phyloP scores from a whole-genome alignment of 1,140 invertebrate genomes.

The Caenorhabditis inopinata region DNA sequence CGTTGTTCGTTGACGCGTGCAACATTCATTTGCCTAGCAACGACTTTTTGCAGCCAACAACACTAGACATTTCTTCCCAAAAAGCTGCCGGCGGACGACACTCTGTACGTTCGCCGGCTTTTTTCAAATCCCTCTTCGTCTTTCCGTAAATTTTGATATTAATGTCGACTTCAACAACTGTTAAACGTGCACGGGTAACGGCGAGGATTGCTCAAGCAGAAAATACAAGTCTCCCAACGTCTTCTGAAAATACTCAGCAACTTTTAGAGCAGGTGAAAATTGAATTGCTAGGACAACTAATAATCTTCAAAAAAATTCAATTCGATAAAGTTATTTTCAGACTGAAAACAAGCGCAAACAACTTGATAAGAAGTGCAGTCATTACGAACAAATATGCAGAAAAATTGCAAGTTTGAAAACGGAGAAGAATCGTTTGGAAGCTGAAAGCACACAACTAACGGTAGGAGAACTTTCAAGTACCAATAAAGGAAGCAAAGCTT shows the following conservation, averaged over 20 bases:
- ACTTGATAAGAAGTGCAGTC: constrained; percentile 21
- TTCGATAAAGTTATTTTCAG: too few species aligned
- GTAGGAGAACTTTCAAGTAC: neutral
- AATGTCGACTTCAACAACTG: constrained; percentile 6
- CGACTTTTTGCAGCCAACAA: neutral
- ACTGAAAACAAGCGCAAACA: constrained; percentile 15
- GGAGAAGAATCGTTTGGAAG: neutral
- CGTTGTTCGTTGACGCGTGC: neutral
- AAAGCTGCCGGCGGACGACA: neutral
- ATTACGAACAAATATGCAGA: constrained; percentile 10
- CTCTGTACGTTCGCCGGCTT: constrained; percentile 13
- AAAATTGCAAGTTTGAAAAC: neutral
- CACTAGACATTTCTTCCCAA: neutral
- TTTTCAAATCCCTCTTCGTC: neutral
- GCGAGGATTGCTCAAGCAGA: constrained; percentile 11
- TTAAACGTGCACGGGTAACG: constrained; percentile 15
- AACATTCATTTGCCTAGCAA: neutral
- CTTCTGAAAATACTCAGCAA: constrained; percentile 15
- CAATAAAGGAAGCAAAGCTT: neutral
- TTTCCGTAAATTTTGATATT: neutral
- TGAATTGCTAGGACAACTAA: neutral
- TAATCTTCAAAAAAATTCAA: too few species aligned
- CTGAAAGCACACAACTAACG: neutral
- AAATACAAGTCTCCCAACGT: constrained; percentile 12
- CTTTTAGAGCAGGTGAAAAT: constrained; percentile 2